Evolutionary conservation across 2,113 vertebrate species (phyloP).

Genomic region (Tragelaphus imberbis): DNA sequence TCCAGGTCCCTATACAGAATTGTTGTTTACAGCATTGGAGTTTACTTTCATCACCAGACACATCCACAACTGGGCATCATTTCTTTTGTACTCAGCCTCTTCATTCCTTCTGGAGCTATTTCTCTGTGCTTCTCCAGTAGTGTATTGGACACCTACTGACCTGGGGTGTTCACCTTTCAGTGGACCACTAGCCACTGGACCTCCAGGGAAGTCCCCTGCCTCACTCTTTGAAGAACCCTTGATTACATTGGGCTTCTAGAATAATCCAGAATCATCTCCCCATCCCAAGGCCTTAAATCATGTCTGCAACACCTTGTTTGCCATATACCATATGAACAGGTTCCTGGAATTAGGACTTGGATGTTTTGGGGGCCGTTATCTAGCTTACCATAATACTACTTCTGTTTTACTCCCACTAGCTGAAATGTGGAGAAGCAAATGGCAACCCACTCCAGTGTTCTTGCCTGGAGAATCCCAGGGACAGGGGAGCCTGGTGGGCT

Average conservation of each 20-base stretch:
- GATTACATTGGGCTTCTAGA: neutral
- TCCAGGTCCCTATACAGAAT: neutral
- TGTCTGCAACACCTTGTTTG: neutral
- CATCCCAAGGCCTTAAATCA: neutral
- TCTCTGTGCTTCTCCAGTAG: neutral
- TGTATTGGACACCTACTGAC: neutral
- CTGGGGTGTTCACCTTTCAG: neutral
- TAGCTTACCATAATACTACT: neutral
- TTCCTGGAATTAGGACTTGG: neutral
- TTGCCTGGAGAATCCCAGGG: too few species aligned
- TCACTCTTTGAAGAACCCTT: neutral
- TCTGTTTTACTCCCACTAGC: neutral
- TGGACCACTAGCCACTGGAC: neutral
- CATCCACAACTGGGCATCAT: neutral
- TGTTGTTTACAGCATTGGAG: neutral
- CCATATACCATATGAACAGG: neutral
- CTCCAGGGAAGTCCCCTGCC: neutral
- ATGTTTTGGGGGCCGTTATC: neutral
- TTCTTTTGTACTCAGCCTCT: neutral
- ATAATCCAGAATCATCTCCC: neutral
- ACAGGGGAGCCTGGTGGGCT: too few species aligned
- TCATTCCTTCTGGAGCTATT: neutral
- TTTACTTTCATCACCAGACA: neutral
- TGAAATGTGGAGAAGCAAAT: neutral
- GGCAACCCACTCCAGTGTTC: too few species aligned